Conservation (phyloP, 2,888 invertebrate species). For the Dasypolia templi region DNA sequence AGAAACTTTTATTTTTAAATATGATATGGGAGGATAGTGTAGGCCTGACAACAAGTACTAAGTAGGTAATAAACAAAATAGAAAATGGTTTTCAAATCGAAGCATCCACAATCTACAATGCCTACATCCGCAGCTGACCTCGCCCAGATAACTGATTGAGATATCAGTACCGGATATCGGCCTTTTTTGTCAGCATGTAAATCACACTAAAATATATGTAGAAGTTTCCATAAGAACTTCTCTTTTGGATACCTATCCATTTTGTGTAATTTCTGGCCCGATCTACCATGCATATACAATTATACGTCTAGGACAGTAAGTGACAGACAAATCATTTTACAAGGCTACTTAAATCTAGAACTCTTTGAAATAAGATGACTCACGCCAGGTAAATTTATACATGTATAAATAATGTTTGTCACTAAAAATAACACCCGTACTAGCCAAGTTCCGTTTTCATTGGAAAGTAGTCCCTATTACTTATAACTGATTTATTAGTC, state of each 20-base stretch:
- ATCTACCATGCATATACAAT: neutral
- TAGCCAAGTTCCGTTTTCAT: neutral
- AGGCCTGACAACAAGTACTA: neutral
- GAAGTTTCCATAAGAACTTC: neutral
- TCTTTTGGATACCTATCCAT: neutral
- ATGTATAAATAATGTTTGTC: neutral
- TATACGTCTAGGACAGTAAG: neutral
- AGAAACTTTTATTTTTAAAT: no score
- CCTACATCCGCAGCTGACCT: neutral
- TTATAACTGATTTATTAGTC: constrained; percentile 41
- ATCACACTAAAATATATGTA: no score
- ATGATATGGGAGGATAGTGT: neutral
- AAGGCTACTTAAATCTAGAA: neutral
- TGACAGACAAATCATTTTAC: neutral
- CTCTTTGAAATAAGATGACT: neutral
- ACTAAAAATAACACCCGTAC: neutral
- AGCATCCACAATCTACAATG: no score
- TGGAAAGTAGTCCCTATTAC: constrained; percentile 11
- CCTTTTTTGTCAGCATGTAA: no score
- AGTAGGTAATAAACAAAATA: neutral
- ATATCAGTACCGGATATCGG: no score
- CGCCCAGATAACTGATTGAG: neutral
- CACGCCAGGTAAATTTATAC: neutral
- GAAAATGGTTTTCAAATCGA: neutral
- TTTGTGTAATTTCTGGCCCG: neutral